A percentile compares a stretch with the other conserved stretches of the same genome.
These are phyloP conservation scores for Eretmocerus hayati DNA, from an alignment of 2,888 invertebrate genomes.

Conservation along the genomic window DNA sequence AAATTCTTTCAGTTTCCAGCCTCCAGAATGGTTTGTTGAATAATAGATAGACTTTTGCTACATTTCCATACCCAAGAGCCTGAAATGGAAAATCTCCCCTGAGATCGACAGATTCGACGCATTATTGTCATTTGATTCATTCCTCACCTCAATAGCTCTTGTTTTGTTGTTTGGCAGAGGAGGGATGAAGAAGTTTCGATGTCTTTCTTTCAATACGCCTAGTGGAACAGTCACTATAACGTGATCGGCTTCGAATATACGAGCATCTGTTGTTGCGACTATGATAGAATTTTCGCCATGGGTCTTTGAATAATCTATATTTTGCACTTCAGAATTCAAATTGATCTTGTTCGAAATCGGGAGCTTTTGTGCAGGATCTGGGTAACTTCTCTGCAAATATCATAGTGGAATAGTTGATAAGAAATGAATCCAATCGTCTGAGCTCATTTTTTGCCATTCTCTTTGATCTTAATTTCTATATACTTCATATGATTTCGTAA, in stretches of 20 bases:
- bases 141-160: conserved; percentile 48
- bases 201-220: conserved; percentile 60
- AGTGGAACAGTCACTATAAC: conserved; percentile 64
- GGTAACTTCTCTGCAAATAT: conserved; percentile 22
- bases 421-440: no score
- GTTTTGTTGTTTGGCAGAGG: conserved; percentile 51
- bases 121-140: no score
- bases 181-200: conserved; percentile 53
- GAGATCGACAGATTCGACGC: no score
- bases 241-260: conserved; percentile 52
- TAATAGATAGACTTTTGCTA: conserved; percentile 60
- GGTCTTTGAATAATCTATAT: conserved; percentile 29
- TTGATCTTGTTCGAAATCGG: conserved; percentile 33
- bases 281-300: conserved; percentile 31
- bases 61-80: conserved; percentile 57
- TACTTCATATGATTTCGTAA: no score
- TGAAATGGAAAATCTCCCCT: no score
- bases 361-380: conserved; percentile 33
- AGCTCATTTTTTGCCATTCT: no score
- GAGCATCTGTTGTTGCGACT: conserved; percentile 46
- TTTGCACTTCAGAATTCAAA: conserved; percentile 31
- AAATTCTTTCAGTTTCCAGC: not conserved
- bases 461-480: no score
- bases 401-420: no score
- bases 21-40: conserved; percentile 63